These are phyloP conservation scores for Phymastichus coffea DNA, from an alignment of 1,140 invertebrate genomes.

Conservation along the genomic window DNA sequence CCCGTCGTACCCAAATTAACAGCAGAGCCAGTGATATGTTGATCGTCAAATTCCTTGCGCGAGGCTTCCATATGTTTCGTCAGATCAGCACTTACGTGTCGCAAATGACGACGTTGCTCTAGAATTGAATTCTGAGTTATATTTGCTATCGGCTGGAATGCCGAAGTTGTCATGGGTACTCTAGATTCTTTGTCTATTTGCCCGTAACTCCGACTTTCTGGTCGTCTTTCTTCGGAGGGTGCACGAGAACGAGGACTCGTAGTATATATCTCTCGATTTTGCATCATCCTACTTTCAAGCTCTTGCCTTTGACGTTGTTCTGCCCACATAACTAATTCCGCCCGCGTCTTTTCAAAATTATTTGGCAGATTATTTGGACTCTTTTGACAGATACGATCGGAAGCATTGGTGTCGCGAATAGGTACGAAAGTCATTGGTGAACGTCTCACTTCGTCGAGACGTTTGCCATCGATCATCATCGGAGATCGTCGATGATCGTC, in stretches of 20 bases:
- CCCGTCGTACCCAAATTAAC: conserved; percentile 45
- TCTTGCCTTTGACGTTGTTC: conserved; percentile 53
- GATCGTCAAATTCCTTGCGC: conserved; percentile 53
- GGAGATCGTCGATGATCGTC: conserved; percentile 54
- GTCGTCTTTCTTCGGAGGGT: conserved; percentile 47
- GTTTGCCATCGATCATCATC: conserved; percentile 48
- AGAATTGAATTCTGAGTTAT: conserved; percentile 53
- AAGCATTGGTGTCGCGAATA: conserved; percentile 43
- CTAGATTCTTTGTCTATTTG: conserved; percentile 44
- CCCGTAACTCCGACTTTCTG: conserved; percentile 29
- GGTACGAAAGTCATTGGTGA: conserved; percentile 53
- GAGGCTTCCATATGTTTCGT: conserved; percentile 53
- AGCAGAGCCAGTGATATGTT: conserved; percentile 49
- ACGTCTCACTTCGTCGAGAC: conserved; percentile 49
- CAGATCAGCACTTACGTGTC: conserved; percentile 53
- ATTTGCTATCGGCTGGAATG: conserved; percentile 52
- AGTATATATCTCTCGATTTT: conserved; percentile 40
- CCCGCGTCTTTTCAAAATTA: conserved; percentile 52
- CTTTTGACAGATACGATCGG: conserved; percentile 47
- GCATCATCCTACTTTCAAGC: conserved; percentile 42
- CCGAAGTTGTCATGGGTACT: conserved; percentile 44
- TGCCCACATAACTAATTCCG: conserved; percentile 52
- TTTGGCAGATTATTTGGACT: conserved; percentile 46
- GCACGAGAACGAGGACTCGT: conserved; percentile 51
- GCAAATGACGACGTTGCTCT: conserved; percentile 52